phyloP scores from a whole-genome alignment of 1,140 invertebrate genomes.

The Diprion similis region DNA sequence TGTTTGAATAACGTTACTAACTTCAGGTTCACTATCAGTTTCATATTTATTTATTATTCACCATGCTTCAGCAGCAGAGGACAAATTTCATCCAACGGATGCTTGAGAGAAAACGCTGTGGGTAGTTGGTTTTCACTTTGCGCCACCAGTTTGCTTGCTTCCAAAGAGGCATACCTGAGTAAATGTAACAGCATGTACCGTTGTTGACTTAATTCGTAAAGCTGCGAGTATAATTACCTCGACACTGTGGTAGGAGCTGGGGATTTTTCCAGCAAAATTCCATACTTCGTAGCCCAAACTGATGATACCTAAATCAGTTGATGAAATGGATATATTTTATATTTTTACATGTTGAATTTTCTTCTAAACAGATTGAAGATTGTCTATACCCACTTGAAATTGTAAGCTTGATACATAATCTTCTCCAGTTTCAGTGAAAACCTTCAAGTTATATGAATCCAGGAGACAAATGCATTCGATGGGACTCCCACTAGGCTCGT shows the following conservation, averaged over 20 bases:
- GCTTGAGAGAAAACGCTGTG: slow-evolving; percentile 76
- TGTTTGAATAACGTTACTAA: too few species aligned
- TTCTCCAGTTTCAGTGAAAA: slow-evolving; percentile 81
- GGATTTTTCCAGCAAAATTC: slow-evolving; percentile 76
- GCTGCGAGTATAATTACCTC: slow-evolving; percentile 33
- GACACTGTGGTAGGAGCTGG: slow-evolving; percentile 36
- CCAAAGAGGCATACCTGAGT: slow-evolving; percentile 41
- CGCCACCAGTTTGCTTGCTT: slow-evolving; percentile 44
- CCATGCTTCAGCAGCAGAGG: slow-evolving; percentile 80
- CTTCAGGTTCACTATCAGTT: too few species aligned
- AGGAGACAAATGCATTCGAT: slow-evolving; percentile 75
- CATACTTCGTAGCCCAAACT: slow-evolving; percentile 80
- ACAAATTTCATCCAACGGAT: slow-evolving; percentile 89
- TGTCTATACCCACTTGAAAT: slow-evolving; percentile 77
- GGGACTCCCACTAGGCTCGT: slow-evolving; percentile 39
- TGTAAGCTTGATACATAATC: slow-evolving; percentile 84
- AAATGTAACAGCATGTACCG: background rate
- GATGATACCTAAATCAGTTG: slow-evolving; percentile 55
- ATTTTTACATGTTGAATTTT: slow-evolving; percentile 16
- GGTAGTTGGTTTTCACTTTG: slow-evolving; percentile 43
- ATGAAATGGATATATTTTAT: background rate
- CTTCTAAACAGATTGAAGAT: slow-evolving; percentile 21
- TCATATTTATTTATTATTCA: slow-evolving; percentile 25
- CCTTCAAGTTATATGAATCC: slow-evolving; percentile 78
- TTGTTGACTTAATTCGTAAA: background rate